phyloP scores from a whole-genome alignment of 2,113 vertebrate genomes.

The Galbula dea region DNA sequence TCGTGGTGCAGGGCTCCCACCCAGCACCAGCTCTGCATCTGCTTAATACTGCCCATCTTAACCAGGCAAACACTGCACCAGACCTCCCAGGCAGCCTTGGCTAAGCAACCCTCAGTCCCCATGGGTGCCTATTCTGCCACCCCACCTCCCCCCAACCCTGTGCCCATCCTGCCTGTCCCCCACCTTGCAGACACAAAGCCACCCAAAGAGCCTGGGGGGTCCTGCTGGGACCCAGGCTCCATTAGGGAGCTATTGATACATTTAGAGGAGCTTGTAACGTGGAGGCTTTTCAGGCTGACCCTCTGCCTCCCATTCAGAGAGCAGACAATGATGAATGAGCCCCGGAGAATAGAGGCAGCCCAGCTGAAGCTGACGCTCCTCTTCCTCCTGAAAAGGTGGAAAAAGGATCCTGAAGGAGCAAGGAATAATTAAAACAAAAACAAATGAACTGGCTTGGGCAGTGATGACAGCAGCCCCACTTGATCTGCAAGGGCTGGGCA shows the following conservation, averaged over 20 bases:
- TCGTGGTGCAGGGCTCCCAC: too few relatives aligned
- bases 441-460: slow-evolving; percentile 13
- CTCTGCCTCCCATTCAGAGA: slow-evolving; percentile 58
- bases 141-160: neutral
- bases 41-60: fast-evolving
- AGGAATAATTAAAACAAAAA: slow-evolving; percentile 48
- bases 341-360: slow-evolving; percentile 24
- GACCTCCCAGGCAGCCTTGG: neutral
- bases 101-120: neutral
- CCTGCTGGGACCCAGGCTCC: slow-evolving; percentile 17
- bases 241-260: slow-evolving; percentile 38
- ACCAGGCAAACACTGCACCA: neutral
- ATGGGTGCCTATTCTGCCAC: neutral
- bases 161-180: neutral
- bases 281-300: slow-evolving; percentile 64
- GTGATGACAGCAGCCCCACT: slow-evolving; percentile 6
- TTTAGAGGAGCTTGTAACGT: slow-evolving; percentile 33
- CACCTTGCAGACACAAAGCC: neutral
- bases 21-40: fast-evolving
- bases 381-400: slow-evolving; percentile 47
- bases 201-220: slow-evolving; percentile 7
- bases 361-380: slow-evolving; percentile 51
- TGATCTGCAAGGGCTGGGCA: slow-evolving; percentile 53
- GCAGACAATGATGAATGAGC: slow-evolving; percentile 67
- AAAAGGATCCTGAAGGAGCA: slow-evolving; percentile 30